A percentile compares a stretch with the other conserved stretches of the same genome.
Conservation (phyloP, 30 jellyfish, hydroid and myxozoan genomes). For the Hydractinia symbiolongicarpus region DNA sequence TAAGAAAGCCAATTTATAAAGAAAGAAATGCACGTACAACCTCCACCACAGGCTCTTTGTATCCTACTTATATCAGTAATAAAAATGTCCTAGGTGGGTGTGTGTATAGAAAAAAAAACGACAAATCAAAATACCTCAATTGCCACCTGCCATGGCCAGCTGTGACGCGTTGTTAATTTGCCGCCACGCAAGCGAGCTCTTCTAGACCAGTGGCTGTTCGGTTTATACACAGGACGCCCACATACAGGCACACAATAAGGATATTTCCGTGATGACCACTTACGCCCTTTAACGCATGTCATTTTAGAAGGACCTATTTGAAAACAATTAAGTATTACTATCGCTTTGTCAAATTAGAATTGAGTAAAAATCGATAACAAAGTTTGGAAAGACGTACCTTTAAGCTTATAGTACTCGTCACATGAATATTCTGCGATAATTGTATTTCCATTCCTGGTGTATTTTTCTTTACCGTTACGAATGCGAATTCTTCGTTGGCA, state of each 20-base stretch:
- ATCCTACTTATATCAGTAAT: too few relatives aligned
- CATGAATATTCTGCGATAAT: slow-evolving; percentile 69
- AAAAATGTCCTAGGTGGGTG: too few relatives aligned
- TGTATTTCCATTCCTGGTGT: slow-evolving; percentile 39
- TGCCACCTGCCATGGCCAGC: slow-evolving; percentile 99
- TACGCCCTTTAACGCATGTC: slow-evolving; percentile 55
- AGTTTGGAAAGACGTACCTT: slow-evolving; percentile 8
- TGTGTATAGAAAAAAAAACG: not conserved
- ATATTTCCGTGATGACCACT: slow-evolving; percentile 57
- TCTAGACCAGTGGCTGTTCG: slow-evolving; percentile 14
- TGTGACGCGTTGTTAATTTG: slow-evolving; percentile 44
- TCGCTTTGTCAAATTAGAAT: not conserved
- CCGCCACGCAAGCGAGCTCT: slow-evolving; percentile 94
- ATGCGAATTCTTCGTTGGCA: slow-evolving; percentile 63
- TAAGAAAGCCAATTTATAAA: too few relatives aligned
- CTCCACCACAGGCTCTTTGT: too few relatives aligned
- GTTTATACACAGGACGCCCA: slow-evolving; percentile 61
- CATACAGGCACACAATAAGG: slow-evolving; percentile 92
- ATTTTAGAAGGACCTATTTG: not conserved
- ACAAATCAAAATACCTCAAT: slow-evolving; percentile 45
- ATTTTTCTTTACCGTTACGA: slow-evolving; percentile 63
- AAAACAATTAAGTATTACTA: not conserved
- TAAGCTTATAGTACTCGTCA: slow-evolving; percentile 54
- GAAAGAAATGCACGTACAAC: too few relatives aligned
- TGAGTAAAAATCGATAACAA: not conserved